A percentile compares a stretch with the other conserved stretches of the same genome.
These are phyloP conservation scores for Buphagus erythrorhynchus DNA, from an alignment of 2,797 vertebrate genomes.

Conservation along the genomic window DNA sequence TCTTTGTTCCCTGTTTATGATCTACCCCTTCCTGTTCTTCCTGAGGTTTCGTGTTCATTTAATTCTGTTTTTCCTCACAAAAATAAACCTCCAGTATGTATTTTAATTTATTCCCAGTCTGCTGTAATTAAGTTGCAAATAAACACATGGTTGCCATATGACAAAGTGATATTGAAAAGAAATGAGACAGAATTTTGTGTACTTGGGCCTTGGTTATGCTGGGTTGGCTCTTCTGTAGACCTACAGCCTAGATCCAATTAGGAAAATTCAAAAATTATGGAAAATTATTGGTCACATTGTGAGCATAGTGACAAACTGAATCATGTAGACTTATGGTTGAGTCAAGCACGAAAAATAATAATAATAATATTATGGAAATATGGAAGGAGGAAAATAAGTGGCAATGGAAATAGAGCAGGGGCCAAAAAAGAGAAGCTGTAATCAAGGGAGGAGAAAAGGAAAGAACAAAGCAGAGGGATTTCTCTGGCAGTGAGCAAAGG, in stretches of 20 bases:
- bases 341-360: neutral
- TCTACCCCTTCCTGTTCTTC: neutral
- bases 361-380: neutral
- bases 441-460: neutral
- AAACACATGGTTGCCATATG: slow-evolving; percentile 6
- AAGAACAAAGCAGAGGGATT: neutral
- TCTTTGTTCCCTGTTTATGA: neutral
- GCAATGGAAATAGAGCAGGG: neutral
- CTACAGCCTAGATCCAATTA: neutral
- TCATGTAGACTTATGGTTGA: neutral
- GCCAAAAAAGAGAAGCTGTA: neutral
- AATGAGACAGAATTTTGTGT: neutral
- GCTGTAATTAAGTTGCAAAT: neutral
- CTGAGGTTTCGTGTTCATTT: neutral
- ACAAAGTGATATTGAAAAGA: neutral
- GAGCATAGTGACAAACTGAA: neutral
- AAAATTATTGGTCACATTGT: neutral
- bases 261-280: neutral
- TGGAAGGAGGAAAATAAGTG: neutral
- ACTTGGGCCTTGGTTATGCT: neutral
- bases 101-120: neutral
- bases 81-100: neutral
- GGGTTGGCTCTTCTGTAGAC: neutral
- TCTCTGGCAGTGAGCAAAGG: neutral
- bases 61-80: neutral